phyloP scores from a whole-genome alignment of 2,113 vertebrate genomes.

The human region DNA sequence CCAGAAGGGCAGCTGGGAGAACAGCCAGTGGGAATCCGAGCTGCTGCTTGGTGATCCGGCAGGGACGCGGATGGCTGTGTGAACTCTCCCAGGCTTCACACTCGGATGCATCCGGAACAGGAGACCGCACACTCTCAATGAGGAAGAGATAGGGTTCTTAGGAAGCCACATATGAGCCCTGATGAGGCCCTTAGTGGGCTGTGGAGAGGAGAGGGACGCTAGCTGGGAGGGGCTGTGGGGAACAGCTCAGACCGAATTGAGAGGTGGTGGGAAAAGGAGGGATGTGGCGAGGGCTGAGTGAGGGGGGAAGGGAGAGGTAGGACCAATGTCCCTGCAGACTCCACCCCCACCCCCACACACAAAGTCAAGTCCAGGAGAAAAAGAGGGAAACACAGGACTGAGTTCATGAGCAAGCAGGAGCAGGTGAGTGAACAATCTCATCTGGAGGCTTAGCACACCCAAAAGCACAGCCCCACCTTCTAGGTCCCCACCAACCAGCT shows the following conservation, averaged over 20 bases:
- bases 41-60: background rate
- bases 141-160: background rate
- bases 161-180: background rate
- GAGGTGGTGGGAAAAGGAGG: background rate
- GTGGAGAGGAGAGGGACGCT: background rate
- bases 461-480: background rate
- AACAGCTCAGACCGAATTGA: background rate
- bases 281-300: rapidly evolving
- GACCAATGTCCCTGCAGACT: background rate
- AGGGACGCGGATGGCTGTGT: background rate
- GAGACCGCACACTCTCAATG: background rate
- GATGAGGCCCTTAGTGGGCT: background rate
- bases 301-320: too few species aligned
- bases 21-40: background rate
- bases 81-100: background rate
- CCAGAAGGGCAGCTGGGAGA: background rate
- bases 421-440: rapidly evolving
- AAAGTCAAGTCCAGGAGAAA: background rate
- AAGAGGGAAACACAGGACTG: background rate
- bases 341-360: background rate
- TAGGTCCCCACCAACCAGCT: background rate
- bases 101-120: background rate
- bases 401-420: background rate
- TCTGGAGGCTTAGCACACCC: background rate
- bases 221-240: background rate